Base-by-base conservation (phyloP, 2,888 invertebrate genomes). In the Camptogramma bilineatum region DNA sequence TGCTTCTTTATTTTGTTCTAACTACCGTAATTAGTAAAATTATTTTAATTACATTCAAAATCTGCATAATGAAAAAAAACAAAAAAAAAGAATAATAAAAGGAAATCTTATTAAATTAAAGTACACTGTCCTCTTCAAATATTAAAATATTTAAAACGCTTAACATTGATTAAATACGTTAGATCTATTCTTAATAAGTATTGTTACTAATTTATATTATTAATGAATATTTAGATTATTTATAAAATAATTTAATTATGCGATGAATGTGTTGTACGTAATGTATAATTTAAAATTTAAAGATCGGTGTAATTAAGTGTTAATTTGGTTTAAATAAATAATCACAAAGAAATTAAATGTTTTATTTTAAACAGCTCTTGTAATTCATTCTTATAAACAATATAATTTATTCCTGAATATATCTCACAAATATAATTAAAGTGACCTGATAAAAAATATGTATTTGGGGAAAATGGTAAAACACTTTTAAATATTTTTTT, bases 321-420 rank as follows among this genome's bases (percentile, higher is more conserved):
- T 88, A 84, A 76, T 86, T 90, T 90, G 75, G 81, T 83, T 88
- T 81, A 82, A 88, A 87, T 88, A 90, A 91, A 91, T 85, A 87
- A 67, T 62, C 64, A 70, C 51, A 64, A 50, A 18, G 18, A 44
- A 65, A 42, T 51, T 58, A 82, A 84, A 85, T 82, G 74, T 74
- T 65, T 67, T 53, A 64, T 57, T 28, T 31, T 52, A 31, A 9
- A 8, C 31, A 8, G 31, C 1, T 31, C 34, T 34, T 4, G 1
- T 31, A 31, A 31, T 8, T 31, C 9, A 8, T 31, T 8, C 10
- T 34, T 34, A 2, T 10, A 13, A 34, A 34, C 34, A 34, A 34
- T 34, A 10, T 34, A 34, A 34, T 34, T n/a, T n/a, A n/a, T n/a
- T n/a, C n/a, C n/a, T n/a, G n/a, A n/a, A n/a, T n/a, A n/a, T n/a